Base-by-base conservation (phyloP, 2,797 vertebrate genomes). In the Lindbergichthys nudifrons region DNA sequence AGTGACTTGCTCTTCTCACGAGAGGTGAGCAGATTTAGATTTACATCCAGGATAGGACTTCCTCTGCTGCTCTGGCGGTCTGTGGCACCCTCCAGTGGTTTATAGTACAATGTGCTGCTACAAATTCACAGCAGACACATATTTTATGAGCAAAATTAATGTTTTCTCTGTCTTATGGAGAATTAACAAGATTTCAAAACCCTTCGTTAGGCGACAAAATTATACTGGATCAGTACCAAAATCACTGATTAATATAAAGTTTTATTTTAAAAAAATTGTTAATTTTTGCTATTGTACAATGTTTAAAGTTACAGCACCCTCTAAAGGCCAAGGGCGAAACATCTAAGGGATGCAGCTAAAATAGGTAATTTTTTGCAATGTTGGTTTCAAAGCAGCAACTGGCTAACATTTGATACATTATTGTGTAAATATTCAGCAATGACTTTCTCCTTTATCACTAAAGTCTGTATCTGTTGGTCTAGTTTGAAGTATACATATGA, bases 81-180 rank as follows among this genome's bases (percentile, higher is more conserved):
- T 88, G 21, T 83, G 79, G 81, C 70, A 5, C 86, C 87, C 66
- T 72, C 90, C 5, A 73, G 88, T 87, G 92, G 84, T 51, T 36
- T 62, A 68, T n/a, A 11, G 6, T 12, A 15, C 30, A 70, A 36
- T 64, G 10, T 21, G 11, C 15, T 47, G 23, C 14, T 23, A 59
- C 41, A 65, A 41, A 67, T 65, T 54, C 1, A 60, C 12, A 12
- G 5, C 16, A 7, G 13, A 5, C 16, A 30, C 0, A 3, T 69
- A 5, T 58, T 26, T 15, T 21, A 41, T 50, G n/a, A 9, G 61
- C 5, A 46, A 65, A 42, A 62, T 30, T 2, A 16, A 4, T 42
- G 6, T 2, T 51, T 12, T 41, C 12, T 30, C 3, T 16, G 19
- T 2, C 18, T 74, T 45, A 16, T 45, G 7, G 3, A 0, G 0